These are phyloP conservation scores for Corythaeola cristata DNA, from an alignment of 2,113 vertebrate genomes.

Conservation along the genomic window DNA sequence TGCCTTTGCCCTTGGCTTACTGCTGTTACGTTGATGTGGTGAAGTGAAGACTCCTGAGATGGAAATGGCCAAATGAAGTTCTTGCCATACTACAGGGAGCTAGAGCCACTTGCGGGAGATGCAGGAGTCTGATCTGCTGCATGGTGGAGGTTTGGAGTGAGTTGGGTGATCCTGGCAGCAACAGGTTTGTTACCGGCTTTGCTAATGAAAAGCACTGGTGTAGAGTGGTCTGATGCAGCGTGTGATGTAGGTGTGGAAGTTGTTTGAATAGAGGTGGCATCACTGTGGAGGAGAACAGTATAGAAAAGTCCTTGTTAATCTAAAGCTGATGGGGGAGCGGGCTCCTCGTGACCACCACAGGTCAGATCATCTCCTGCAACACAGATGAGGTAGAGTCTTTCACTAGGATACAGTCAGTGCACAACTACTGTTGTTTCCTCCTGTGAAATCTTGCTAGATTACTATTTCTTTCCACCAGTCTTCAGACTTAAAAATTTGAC, in stretches of 20 bases:
- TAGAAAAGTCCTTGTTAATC: background rate
- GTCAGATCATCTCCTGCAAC: background rate
- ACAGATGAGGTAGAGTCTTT: background rate
- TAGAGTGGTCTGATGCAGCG: background rate
- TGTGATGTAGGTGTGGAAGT: background rate
- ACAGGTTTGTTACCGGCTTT: background rate
- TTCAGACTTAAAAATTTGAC: background rate
- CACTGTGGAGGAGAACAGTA: background rate
- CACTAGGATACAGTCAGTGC: background rate
- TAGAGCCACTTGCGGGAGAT: background rate
- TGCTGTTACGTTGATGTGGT: accelerated
- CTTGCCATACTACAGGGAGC: background rate
- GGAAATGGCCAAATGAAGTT: background rate
- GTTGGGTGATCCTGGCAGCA: background rate
- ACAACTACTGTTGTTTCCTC: background rate
- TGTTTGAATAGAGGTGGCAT: background rate
- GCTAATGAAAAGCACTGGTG: background rate
- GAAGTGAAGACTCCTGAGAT: background rate
- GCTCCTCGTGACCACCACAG: too few relatives aligned
- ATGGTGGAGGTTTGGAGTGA: background rate
- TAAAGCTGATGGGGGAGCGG: background rate
- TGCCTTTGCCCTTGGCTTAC: background rate
- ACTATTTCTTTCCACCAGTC: background rate
- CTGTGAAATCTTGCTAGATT: background rate
- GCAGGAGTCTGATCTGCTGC: background rate